Base-by-base conservation (phyloP, 92 coral and sea anemone species). In the Epizoanthus scotinus region DNA sequence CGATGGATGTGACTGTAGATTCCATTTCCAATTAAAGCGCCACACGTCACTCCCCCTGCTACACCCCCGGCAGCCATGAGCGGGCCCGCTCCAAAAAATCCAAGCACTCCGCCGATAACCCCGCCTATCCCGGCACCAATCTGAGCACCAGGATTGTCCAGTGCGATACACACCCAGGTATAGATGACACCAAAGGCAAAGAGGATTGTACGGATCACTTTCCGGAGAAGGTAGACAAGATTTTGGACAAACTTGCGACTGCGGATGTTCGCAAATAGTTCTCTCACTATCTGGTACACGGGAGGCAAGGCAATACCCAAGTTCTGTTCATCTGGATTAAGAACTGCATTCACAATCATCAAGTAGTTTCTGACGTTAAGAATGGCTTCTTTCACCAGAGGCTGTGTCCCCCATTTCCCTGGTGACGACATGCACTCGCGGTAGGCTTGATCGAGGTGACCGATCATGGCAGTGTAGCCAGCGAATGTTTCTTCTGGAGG, bases 11-110 rank as follows among this genome's bases (percentile, higher is more conserved):
- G 66, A 38, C 67, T 66, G 78, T 84, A 86, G 40, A 85, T 40
- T 1, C 96, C 93, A 75, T 78, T 79, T 0, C 96, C 96, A 12
- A 84, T 86, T 40, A 91, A 50, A 25, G 85, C 96, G 25, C 96
- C 96, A 52, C 72, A 70, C 8, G 77, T 2, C 0, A 54, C 20
- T 31, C 91, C 93, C 40, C 89, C 96, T 4, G 69, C 67, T n/a
- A 54, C 86, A 24, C 83, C 54, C n/a, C 84, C 78, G 2, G 77
- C 67, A 6, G 83, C 93, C 8, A 82, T 87, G 17, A 53, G 56
- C 25, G 89, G 84, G 6, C 89, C 89, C 3, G 38, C 49, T 0
- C 52, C 79, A 19, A 72, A 5, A 27, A 78, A 18, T 6, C 71
- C 84, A 42, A 52, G 77, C 18, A 71, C 47, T 15, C 93, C 93